phyloP scores from a whole-genome alignment of 2,888 invertebrate genomes.

The Drosophila testacea region DNA sequence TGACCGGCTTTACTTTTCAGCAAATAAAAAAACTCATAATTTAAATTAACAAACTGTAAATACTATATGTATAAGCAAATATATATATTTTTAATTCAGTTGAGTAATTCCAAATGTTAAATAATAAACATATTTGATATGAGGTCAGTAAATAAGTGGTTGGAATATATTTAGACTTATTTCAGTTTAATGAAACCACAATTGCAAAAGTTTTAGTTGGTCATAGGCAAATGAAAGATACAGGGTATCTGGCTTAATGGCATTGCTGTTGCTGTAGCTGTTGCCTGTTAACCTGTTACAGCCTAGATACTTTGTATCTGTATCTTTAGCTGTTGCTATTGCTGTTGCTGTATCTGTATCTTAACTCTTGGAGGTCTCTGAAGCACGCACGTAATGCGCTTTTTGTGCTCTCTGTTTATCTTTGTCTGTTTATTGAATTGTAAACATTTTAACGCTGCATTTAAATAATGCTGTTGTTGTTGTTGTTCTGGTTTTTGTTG shows the following conservation, averaged over 20 bases:
- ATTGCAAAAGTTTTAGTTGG: neutral
- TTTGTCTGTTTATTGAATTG: constrained; percentile 74
- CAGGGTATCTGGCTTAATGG: constrained; percentile 7
- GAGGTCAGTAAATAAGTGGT: neutral
- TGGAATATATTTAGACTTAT: neutral
- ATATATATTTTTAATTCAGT: neutral
- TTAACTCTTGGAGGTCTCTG: constrained; percentile 32
- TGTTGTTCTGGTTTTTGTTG: constrained; percentile 16
- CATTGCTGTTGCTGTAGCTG: neutral
- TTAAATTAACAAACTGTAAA: too few species aligned
- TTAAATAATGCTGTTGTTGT: constrained; percentile 64
- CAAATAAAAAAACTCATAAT: too few species aligned
- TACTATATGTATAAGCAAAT: too few species aligned
- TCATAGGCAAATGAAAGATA: neutral
- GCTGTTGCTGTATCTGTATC: constrained; percentile 25
- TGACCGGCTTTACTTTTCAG: too few species aligned
- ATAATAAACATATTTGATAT: neutral
- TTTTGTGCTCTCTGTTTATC: constrained; percentile 47
- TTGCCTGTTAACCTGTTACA: constrained; percentile 12
- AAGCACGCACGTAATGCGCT: constrained; percentile 25
- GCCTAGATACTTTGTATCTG: constrained; percentile 8
- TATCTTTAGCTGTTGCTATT: constrained; percentile 22
- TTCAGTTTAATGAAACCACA: neutral
- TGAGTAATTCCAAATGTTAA: neutral
- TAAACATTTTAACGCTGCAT: constrained; percentile 82